Percentiles rank a stretch among this genome's conserved stretches.
Conservation (phyloP, 2,888 invertebrate species). For the Cyrtodaria siliqua region DNA sequence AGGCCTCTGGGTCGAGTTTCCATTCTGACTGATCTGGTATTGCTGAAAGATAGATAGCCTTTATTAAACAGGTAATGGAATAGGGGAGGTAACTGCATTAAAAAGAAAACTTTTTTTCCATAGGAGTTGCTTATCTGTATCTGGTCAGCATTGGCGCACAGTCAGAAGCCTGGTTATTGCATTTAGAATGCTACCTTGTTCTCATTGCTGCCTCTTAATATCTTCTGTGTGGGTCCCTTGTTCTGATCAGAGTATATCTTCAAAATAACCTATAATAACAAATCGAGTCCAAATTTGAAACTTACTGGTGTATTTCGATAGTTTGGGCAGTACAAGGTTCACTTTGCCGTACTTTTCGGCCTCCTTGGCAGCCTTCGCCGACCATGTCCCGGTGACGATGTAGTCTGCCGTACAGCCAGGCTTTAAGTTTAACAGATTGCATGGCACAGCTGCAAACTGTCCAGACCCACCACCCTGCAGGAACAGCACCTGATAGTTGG, state of each 20-base stretch:
- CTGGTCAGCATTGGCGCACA: too few relatives aligned
- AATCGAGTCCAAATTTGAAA: too few relatives aligned
- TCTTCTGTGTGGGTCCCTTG: too few relatives aligned
- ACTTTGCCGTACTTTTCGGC: conserved; percentile 97
- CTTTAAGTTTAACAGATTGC: conserved; percentile 90
- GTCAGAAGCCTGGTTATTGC: too few relatives aligned
- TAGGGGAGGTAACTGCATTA: too few relatives aligned
- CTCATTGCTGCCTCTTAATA: too few relatives aligned
- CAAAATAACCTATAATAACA: too few relatives aligned
- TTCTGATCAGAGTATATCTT: too few relatives aligned
- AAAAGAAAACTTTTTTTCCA: too few relatives aligned
- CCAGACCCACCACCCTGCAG: conserved; percentile 98
- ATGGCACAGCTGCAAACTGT: conserved; percentile 96
- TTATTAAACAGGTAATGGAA: too few relatives aligned
- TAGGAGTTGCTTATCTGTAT: too few relatives aligned
- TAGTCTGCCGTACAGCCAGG: conserved; percentile 85
- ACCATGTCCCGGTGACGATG: conserved; percentile 93
- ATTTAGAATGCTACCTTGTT: too few relatives aligned
- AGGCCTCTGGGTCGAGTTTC: conserved; percentile 95
- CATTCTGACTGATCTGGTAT: conserved; percentile 92
- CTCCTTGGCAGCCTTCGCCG: conserved; percentile 97
- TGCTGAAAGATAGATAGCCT: conserved; percentile 77
- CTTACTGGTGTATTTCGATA: conserved; percentile 89
- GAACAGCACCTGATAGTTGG: conserved; percentile 96
- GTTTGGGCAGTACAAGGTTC: conserved; percentile 93